Base-by-base conservation (phyloP, 1,140 invertebrate species). In the Propsilocerus akamusi region DNA sequence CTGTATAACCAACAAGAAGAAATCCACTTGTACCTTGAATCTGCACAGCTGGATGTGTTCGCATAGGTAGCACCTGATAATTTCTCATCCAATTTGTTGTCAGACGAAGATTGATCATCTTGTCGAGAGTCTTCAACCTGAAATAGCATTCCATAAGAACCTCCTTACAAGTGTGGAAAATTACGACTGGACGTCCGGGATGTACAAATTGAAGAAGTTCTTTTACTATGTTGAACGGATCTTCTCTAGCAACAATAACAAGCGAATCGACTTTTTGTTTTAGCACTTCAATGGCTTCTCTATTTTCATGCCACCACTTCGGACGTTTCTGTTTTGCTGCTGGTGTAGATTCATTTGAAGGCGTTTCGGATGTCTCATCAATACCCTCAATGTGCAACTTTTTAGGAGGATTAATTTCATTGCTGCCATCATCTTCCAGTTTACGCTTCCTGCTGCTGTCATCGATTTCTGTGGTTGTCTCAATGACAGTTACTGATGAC, bases 61-160 rank as follows among this genome's bases (percentile, higher is more conserved):
- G 72, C 53, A 85, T 76, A 0, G 82, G 76, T 49, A 91, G 66
- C 32, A 96, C 80, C 73, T 97, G 93, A 73, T 93, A 93, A 48
- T 80, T 78, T 55, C 92, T 73, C 57, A 91, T 68, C 76, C 91
- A 96, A 56, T 84, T 91, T 46, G 86, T 86, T 30, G 81, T 80
- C 2, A 97, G 60, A 62, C 76, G 78, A 24, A 95, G 59, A 59
- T 78, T 80, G 14, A 85, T 72, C 8, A 87, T 75, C 62, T 79
- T 74, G 14, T 71, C 72, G 11, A 69, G 63, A 37, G 72, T 68
- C 62, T 88, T 92, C 11, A 95, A 62, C 53, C 76, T 71, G 26
- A 78, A 64, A 61, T 86, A 95, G 32, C 83, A 75, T 50, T 91
- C 83, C 56, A 86, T 73, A 10, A 95, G 64, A 3, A 88, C 80